These are phyloP conservation scores for Lepidurus couesii DNA, from an alignment of 1,140 invertebrate species.

Conservation along the genomic window DNA sequence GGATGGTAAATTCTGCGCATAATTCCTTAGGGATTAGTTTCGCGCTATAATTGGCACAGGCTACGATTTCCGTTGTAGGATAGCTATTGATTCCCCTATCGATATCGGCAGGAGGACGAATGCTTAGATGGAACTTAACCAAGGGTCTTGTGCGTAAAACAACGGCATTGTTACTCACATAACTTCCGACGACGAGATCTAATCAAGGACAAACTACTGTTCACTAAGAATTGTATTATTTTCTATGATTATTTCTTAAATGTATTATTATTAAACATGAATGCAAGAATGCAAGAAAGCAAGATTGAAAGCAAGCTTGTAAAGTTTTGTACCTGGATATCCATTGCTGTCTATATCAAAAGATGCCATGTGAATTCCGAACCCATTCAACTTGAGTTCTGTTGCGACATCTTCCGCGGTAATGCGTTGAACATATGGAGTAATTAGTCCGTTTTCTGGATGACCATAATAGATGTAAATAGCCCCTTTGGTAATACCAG, in stretches of 20 bases:
- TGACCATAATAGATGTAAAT: constrained; percentile 54
- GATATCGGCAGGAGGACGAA: constrained; percentile 41
- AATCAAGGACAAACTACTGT: constrained; percentile 33
- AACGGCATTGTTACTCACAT: not conserved
- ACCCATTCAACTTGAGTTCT: constrained; percentile 38
- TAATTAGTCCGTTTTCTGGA: not conserved
- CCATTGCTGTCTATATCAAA: constrained; percentile 45
- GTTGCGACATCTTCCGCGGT: constrained; percentile 28
- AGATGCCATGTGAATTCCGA: constrained; percentile 42
- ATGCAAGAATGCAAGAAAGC: too few species aligned
- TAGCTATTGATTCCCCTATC: constrained; percentile 32
- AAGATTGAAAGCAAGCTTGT: too few species aligned
- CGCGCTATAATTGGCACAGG: not conserved
- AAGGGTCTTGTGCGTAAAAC: constrained; percentile 1
- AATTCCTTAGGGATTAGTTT: not conserved
- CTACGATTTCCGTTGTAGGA: not conserved
- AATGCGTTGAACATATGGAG: constrained; percentile 35
- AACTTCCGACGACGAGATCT: constrained; percentile 28
- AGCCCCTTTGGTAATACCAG: constrained; percentile 41
- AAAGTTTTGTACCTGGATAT: constrained; percentile 42
- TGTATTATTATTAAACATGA: too few species aligned
- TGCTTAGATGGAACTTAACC: constrained; percentile 26
- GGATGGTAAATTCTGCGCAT: not conserved
- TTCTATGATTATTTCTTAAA: too few species aligned
- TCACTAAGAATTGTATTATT: constrained; percentile 12